These are phyloP conservation scores for Drosophila paucipuncta DNA, from an alignment of 2,888 invertebrate genomes.

Conservation along the genomic window DNA sequence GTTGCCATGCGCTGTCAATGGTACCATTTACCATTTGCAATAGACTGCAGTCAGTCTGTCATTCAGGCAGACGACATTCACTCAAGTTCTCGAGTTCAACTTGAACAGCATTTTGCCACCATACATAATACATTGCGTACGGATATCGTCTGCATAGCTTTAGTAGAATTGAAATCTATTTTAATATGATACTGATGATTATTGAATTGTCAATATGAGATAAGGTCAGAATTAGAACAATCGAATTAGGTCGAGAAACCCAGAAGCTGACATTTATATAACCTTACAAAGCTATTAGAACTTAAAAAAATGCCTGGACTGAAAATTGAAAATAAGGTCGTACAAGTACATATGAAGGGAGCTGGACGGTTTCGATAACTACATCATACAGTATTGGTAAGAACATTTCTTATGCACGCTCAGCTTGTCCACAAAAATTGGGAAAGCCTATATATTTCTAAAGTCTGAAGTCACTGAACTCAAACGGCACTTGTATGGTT, in stretches of 20 bases:
- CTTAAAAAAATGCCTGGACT: neutral
- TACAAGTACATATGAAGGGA: neutral
- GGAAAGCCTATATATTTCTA: neutral
- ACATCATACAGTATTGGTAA: neutral
- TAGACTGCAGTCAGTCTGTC: conserved; percentile 1
- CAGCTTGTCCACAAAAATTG: neutral
- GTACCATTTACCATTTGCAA: conserved; percentile 19
- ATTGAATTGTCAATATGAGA: neutral
- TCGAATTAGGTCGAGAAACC: neutral
- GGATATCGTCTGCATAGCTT: neutral
- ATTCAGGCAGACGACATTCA: neutral
- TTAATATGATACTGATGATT: neutral
- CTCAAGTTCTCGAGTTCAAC: neutral
- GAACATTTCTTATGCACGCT: neutral
- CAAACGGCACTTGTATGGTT: neutral
- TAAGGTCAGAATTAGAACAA: neutral
- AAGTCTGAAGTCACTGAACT: too few species aligned
- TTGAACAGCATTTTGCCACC: neutral
- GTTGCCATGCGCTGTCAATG: conserved; percentile 20
- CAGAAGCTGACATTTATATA: neutral
- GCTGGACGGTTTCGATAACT: neutral
- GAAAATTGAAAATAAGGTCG: too few species aligned
- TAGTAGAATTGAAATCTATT: neutral
- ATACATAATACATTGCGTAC: neutral
- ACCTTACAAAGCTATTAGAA: neutral